phyloP scores from a whole-genome alignment of 2,888 invertebrate species.

The Nudaria mundana region DNA sequence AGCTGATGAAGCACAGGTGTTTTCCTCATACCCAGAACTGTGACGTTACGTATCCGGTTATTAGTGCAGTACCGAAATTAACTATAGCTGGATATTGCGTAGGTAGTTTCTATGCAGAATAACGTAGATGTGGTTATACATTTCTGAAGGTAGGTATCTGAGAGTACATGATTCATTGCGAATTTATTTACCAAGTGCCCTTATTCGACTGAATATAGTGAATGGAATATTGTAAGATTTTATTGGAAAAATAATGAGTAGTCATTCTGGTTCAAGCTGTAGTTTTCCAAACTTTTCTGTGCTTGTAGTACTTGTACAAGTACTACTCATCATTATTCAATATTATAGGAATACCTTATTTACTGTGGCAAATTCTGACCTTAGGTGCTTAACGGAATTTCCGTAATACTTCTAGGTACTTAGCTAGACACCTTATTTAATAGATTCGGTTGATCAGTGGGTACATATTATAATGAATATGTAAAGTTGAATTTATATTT shows the following conservation, averaged over 20 bases:
- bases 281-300: constrained; percentile 25
- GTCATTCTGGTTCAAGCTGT: constrained; percentile 22
- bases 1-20: constrained; percentile 58
- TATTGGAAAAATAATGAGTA: constrained; percentile 15
- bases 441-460: no score
- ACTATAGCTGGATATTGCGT: no score
- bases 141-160: background rate
- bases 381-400: no score
- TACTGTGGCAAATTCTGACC: no score
- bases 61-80: constrained; percentile 18
- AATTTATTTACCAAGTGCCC: background rate
- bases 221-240: constrained; percentile 18
- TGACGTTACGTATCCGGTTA: constrained; percentile 44
- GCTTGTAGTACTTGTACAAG: background rate
- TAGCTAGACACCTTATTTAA: no score
- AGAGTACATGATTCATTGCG: background rate
- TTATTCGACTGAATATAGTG: background rate
- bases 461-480: no score
- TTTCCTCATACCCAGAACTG: constrained; percentile 50
- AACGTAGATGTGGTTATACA: constrained; percentile 8
- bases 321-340: no score
- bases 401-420: no score
- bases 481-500: no score
- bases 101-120: no score
- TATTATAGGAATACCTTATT: no score